Evolutionary conservation across 1,140 invertebrate species (phyloP).

Genomic region (Bradysia coprophila): DNA sequence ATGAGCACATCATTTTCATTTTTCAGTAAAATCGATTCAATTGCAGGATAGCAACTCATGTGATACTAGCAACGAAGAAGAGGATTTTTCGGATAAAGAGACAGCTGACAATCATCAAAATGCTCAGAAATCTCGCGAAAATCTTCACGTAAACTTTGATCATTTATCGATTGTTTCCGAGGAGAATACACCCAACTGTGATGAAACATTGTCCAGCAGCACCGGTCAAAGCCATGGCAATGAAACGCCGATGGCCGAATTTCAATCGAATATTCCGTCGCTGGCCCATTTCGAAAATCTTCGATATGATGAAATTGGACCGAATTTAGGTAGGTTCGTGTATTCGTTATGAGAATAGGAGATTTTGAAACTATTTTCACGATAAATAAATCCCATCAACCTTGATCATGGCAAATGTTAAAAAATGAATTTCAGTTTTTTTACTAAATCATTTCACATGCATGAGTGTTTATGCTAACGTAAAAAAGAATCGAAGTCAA

Average conservation of each 20-base stretch:
- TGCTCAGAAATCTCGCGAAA: slow-evolving; percentile 11
- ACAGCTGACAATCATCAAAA: slow-evolving; percentile 5
- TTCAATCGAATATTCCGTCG: slow-evolving; percentile 18
- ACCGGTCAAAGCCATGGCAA: neutral
- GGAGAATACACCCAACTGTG: slow-evolving; percentile 37
- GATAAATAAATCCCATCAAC: no score
- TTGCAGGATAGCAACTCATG: slow-evolving; percentile 22
- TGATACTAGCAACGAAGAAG: slow-evolving; percentile 23
- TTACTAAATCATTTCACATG: no score
- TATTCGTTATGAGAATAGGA: no score
- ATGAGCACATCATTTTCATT: neutral
- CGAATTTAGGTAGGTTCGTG: slow-evolving; percentile 6
- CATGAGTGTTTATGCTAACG: no score
- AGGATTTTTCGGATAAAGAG: slow-evolving; percentile 15
- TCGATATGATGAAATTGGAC: slow-evolving; percentile 13
- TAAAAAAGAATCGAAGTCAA: no score
- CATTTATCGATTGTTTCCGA: slow-evolving; percentile 55
- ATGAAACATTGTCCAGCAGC: slow-evolving; percentile 8
- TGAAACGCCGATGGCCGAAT: slow-evolving; percentile 6
- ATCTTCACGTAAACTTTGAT: slow-evolving; percentile 42
- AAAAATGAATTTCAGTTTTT: no score
- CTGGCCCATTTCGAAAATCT: slow-evolving; percentile 23
- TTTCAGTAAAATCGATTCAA: neutral
- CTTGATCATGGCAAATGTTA: no score
- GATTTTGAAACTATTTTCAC: no score